These are phyloP conservation scores for Cochlearius cochlearius DNA, from an alignment of 2,113 vertebrate genomes.

Conservation along the genomic window DNA sequence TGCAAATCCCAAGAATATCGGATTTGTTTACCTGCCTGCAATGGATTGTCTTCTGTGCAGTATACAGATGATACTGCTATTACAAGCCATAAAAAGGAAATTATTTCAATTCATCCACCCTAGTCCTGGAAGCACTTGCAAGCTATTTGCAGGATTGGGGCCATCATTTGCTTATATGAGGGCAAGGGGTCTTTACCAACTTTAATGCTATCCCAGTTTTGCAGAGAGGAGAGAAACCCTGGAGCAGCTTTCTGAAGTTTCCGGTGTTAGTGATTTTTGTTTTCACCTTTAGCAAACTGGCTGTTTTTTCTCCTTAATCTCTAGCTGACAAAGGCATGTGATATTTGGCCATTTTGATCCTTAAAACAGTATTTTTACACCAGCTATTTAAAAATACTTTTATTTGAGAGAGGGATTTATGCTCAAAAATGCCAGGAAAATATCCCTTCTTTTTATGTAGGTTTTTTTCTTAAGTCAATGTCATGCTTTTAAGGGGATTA, in stretches of 20 bases:
- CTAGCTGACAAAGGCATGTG: background rate
- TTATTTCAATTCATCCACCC: background rate
- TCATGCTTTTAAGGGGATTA: background rate
- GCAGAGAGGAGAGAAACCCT: background rate
- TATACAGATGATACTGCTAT: background rate
- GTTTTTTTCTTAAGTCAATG: background rate
- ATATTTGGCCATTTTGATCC: background rate
- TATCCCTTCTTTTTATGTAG: background rate
- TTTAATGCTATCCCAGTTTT: background rate
- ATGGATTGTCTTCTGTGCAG: background rate
- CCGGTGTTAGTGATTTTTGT: background rate
- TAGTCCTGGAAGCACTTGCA: background rate
- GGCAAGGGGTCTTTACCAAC: background rate
- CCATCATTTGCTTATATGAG: background rate
- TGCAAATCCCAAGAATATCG: background rate
- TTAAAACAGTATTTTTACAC: background rate
- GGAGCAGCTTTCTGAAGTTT: background rate
- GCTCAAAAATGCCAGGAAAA: background rate
- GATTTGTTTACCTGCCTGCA: background rate
- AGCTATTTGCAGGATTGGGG: background rate
- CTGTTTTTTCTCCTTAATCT: fast-evolving
- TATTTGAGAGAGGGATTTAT: background rate
- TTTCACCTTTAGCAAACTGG: background rate
- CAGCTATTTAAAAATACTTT: background rate
- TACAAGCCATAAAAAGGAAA: background rate